These are phyloP conservation scores for Petrolisthes cinctipes DNA, from an alignment of 2,888 invertebrate genomes.

Conservation along the genomic window DNA sequence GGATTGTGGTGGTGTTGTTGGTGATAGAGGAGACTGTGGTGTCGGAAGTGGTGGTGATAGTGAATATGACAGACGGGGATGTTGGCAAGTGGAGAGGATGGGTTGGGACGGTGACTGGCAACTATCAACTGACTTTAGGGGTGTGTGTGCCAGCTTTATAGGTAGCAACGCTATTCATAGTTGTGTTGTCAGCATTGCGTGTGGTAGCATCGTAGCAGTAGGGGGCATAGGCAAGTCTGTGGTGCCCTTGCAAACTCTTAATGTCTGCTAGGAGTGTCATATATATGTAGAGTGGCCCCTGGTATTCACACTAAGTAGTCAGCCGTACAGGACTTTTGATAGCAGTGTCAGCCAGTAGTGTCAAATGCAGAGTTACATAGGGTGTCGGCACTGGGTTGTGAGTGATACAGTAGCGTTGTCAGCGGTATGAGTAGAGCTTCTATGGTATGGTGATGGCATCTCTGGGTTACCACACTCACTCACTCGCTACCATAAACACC, in stretches of 20 bases:
- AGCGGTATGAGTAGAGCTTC: not conserved
- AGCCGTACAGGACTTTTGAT: not conserved
- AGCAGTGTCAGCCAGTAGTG: not conserved
- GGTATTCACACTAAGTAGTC: too few species aligned
- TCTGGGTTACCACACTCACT: conserved; percentile 21
- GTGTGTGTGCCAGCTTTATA: not conserved
- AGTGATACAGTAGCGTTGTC: not conserved
- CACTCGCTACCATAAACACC: conserved; percentile 42
- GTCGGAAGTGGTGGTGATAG: not conserved
- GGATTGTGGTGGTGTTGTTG: not conserved
- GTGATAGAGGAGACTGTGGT: not conserved
- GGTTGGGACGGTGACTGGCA: not conserved
- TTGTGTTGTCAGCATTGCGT: not conserved
- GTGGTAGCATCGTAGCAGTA: not conserved
- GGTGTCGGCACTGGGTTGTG: not conserved
- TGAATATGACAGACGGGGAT: not conserved
- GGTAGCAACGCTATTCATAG: not conserved
- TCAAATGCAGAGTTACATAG: not conserved
- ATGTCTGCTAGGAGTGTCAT: too few species aligned
- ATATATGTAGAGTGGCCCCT: too few species aligned
- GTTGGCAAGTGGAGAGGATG: not conserved
- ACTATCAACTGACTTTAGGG: too few species aligned
- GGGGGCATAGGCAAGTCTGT: too few species aligned
- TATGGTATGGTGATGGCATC: not conserved
- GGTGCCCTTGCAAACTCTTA: too few species aligned